Evolutionary conservation across 2,113 vertebrate species (phyloP).

Genomic region (Pachyramphus minor): DNA sequence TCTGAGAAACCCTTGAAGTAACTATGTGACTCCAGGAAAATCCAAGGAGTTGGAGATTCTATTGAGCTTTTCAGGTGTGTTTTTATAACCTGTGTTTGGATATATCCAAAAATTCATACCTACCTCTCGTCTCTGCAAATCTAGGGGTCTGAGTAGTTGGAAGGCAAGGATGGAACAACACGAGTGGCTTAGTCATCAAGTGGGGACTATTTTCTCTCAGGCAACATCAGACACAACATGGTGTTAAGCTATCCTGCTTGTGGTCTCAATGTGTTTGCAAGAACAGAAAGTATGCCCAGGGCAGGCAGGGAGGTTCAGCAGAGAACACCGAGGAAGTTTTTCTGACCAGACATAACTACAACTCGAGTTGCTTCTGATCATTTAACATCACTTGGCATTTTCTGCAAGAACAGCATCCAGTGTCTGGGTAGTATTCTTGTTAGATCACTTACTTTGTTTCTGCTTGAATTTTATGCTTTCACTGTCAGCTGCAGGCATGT

Average conservation of each 20-base stretch:
- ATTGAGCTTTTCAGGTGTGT: neutral
- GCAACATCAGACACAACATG: neutral
- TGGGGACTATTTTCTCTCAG: neutral
- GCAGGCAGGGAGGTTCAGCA: neutral
- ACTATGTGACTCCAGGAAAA: conserved; percentile 29
- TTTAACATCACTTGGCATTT: neutral
- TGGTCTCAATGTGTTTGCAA: neutral
- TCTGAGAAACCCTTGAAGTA: conserved; percentile 14
- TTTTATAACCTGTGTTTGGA: neutral
- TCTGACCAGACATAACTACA: neutral
- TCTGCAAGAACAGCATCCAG: neutral
- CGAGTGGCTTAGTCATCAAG: neutral
- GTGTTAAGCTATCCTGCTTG: neutral
- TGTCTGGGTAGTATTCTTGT: neutral
- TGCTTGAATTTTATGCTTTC: neutral
- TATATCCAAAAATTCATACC: neutral
- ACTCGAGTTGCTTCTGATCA: neutral
- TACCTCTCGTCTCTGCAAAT: neutral
- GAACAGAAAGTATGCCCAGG: neutral
- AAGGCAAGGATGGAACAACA: neutral
- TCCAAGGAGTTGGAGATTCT: neutral
- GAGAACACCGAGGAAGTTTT: neutral
- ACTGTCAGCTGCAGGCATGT: neutral
- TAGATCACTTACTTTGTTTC: neutral
- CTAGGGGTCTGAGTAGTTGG: neutral